Percentiles rank a stretch among this genome's conserved stretches.
These are phyloP conservation scores for Cinclus cinclus DNA, from an alignment of 2,113 vertebrate species.

Conservation along the genomic window DNA sequence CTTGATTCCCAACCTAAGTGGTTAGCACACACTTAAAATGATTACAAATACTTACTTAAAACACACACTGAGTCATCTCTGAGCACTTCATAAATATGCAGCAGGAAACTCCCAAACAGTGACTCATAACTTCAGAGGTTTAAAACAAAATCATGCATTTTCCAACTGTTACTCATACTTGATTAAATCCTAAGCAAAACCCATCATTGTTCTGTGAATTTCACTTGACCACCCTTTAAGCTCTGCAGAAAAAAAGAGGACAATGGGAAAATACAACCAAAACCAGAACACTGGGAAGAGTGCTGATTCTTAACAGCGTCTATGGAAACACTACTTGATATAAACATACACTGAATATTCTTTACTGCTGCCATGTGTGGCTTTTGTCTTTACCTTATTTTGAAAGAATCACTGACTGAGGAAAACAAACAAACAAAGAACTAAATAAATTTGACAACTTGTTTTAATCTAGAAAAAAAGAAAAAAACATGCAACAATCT, in stretches of 20 bases:
- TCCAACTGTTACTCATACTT: slow-evolving; percentile 28
- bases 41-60: slow-evolving; percentile 47
- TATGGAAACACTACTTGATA: neutral
- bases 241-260: neutral
- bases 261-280: neutral
- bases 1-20: neutral
- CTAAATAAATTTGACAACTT: neutral
- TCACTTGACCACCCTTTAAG: neutral
- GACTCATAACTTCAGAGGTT: slow-evolving; percentile 49
- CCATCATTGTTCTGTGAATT: neutral
- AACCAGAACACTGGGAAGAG: neutral
- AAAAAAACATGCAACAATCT: neutral
- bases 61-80: slow-evolving; percentile 48
- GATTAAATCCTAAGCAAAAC: slow-evolving; percentile 1
- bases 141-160: slow-evolving; percentile 26
- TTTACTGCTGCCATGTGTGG: neutral
- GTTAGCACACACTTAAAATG: neutral
- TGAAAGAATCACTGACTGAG: accelerated
- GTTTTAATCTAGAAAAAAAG: neutral
- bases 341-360: neutral
- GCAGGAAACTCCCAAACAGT: slow-evolving; percentile 61
- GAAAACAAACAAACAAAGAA: neutral
- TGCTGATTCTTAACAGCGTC: neutral
- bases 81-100: slow-evolving; percentile 52
- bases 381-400: neutral